Percentiles rank a stretch among this genome's conserved stretches.
Evolutionary conservation across 2,113 vertebrate species (phyloP).

Genomic region (Oryzias curvinotus): DNA sequence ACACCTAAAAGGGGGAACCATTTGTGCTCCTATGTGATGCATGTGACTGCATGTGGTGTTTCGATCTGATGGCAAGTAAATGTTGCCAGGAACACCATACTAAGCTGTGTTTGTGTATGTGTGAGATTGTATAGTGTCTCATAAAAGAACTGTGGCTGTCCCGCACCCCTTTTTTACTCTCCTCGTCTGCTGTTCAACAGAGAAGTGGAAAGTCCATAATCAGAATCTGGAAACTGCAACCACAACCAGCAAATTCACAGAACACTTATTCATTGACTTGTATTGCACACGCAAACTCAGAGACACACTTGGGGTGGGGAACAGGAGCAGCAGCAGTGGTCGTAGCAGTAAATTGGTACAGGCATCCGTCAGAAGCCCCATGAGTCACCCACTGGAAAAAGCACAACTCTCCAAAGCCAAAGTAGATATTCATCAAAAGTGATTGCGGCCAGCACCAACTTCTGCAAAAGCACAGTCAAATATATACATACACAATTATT

Average conservation of each 20-base stretch:
- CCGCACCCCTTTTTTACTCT: conserved; percentile 31
- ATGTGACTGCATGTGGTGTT: conserved; percentile 6
- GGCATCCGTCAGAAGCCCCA: conserved; percentile 68
- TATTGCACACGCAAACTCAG: conserved; percentile 32
- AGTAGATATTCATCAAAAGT: conserved; percentile 73
- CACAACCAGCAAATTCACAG: conserved; percentile 62
- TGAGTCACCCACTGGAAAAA: conserved; percentile 74
- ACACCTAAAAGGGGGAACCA: no score
- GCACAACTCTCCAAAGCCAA: conserved; percentile 62
- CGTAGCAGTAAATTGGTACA: conserved; percentile 73
- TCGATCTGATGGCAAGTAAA: conserved; percentile 14
- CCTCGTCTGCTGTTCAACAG: conserved; percentile 45
- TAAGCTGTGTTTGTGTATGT: conserved; percentile 18
- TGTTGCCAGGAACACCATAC: conserved; percentile 19
- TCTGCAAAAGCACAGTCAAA: conserved; percentile 55
- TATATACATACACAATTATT: conserved; percentile 53
- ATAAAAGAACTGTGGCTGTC: conserved; percentile 29
- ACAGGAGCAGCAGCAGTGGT: conserved; percentile 57
- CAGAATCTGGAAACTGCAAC: conserved; percentile 65
- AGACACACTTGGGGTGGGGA: conserved; percentile 44
- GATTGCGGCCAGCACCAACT: conserved; percentile 60
- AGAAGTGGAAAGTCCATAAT: conserved; percentile 69
- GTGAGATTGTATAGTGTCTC: conserved; percentile 16
- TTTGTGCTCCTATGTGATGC: neutral
- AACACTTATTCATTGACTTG: conserved; percentile 63